phyloP scores from a whole-genome alignment of 2,888 invertebrate species.

The Diogma glabrata region DNA sequence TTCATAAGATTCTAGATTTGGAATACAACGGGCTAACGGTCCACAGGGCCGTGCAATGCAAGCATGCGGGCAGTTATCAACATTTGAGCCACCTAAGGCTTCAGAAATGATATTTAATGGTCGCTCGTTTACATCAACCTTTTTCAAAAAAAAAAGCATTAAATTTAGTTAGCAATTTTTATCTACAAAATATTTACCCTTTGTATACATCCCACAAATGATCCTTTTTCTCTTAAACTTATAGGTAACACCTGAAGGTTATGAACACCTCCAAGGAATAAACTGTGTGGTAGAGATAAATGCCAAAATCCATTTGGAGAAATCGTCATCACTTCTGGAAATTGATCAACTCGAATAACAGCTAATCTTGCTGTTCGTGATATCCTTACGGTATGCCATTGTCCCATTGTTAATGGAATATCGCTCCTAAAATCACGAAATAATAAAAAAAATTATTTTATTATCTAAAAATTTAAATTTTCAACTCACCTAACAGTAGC shows the following conservation, averaged over 20 bases:
- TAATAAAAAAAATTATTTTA: too few species aligned
- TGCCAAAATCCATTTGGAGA: constrained; percentile 44
- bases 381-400: constrained; percentile 79
- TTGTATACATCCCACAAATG: constrained; percentile 86
- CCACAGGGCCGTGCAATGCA: constrained; percentile 46
- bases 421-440: too few species aligned
- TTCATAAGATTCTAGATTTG: constrained; percentile 46
- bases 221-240: constrained; percentile 58
- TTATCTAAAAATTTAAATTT: too few species aligned
- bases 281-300: constrained; percentile 70
- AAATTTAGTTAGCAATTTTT: neutral
- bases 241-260: constrained; percentile 68
- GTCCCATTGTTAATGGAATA: constrained; percentile 58
- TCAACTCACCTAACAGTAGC: constrained; percentile 74
- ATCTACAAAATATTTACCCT: constrained; percentile 47
- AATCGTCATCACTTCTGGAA: constrained; percentile 36
- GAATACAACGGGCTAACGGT: constrained; percentile 43
- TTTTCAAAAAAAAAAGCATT: constrained; percentile 17
- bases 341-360: constrained; percentile 48
- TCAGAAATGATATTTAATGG: constrained; percentile 72
- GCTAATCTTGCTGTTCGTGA: constrained; percentile 74
- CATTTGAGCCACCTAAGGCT: constrained; percentile 79
- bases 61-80: constrained; percentile 81
- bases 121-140: constrained; percentile 74
- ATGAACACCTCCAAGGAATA: constrained; percentile 83